A percentile compares a stretch with the other conserved stretches of the same genome.
phyloP scores from a whole-genome alignment of 1,140 invertebrate species.

The Thaumetopoea pityocampa region DNA sequence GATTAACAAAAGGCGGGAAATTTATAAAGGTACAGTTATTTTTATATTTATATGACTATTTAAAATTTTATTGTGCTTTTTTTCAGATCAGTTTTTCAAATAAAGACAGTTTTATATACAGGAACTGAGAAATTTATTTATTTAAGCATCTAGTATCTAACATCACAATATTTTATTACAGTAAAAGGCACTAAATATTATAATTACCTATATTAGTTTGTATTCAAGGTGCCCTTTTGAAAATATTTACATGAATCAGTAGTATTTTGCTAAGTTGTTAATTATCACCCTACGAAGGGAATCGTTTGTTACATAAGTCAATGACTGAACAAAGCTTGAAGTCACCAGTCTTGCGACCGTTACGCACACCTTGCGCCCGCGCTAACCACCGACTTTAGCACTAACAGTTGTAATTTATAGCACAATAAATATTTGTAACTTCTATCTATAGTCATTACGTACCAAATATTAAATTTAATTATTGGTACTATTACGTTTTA shows the following conservation, averaged over 20 bases:
- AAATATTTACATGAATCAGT: slow-evolving; percentile 24
- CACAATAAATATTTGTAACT: slow-evolving; percentile 37
- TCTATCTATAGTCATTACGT: too few relatives aligned
- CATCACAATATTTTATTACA: slow-evolving; percentile 45
- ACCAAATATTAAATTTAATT: slow-evolving; percentile 11
- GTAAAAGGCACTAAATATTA: slow-evolving; percentile 18
- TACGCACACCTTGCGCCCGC: slow-evolving; percentile 63
- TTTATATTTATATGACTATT: neutral
- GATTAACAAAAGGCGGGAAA: slow-evolving; percentile 1
- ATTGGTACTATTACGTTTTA: slow-evolving; percentile 41
- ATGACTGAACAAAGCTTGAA: slow-evolving; percentile 15
- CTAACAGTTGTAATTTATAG: slow-evolving; percentile 61
- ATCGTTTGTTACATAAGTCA: slow-evolving; percentile 6
- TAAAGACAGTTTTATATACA: slow-evolving; percentile 10
- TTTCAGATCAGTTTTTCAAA: slow-evolving; percentile 1
- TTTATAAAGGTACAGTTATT: neutral
- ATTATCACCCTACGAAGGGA: neutral
- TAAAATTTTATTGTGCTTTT: too few relatives aligned
- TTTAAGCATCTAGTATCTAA: slow-evolving; percentile 37
- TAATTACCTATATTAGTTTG: slow-evolving; percentile 23
- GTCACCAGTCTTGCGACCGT: slow-evolving; percentile 36
- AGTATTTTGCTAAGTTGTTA: neutral
- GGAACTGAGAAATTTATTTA: slow-evolving; percentile 30
- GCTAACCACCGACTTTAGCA: slow-evolving; percentile 57
- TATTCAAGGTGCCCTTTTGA: slow-evolving; percentile 47